Evolutionary conservation across 2,797 vertebrate genomes (phyloP), one percentile per base, ranked within the genome.

Genomic region (Enteromius anoplus): DNA sequence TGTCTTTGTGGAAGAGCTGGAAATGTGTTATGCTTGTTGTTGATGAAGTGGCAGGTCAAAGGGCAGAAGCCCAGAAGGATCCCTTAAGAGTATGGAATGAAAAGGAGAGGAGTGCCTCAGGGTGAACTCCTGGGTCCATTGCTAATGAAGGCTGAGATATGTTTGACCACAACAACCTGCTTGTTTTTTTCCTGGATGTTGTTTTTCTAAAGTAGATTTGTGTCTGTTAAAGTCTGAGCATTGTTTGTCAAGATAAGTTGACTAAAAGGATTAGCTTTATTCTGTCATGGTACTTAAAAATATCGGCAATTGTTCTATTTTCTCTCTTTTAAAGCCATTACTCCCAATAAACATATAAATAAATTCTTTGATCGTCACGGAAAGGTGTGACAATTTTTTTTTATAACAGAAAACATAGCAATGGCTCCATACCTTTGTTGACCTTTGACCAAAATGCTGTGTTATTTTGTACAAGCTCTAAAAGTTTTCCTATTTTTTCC

Each of bases 1-100:
- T 79, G 90, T 88, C 92, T 92, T 92, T 92, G 92, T 60, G 64
- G 21, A 75, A 62, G 78, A 79, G 84, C 34, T 73, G 66, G 88
- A 90, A 90, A 91, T 92, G 90, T 42, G 77, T 83, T 80, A 69
- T 49, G 29, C 81, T 76, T 60, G 34, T 81, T 89, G 86, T 89
- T 90, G 90, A 89, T 89, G 88, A 89, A 88, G 87, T 17, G 72
- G 49, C 68, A 83, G 86, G 87, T 75, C 86, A 40, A 86, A 65
- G 78, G 86, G 85, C 85, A 75, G 84, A 82, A 78, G 73, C 72
- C 62, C 1, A 17, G 19, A 83, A 21, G 64, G 11, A 68, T 80
- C 32, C 23, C 58, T 77, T 75, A 26, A 82, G 71, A 75, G 71
- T 53, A 14, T 40, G 64, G 14, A 84, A 82, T 78, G 40, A 71